phyloP scores from a whole-genome alignment of 1,140 invertebrate species.

The Penaeus japonicus region DNA sequence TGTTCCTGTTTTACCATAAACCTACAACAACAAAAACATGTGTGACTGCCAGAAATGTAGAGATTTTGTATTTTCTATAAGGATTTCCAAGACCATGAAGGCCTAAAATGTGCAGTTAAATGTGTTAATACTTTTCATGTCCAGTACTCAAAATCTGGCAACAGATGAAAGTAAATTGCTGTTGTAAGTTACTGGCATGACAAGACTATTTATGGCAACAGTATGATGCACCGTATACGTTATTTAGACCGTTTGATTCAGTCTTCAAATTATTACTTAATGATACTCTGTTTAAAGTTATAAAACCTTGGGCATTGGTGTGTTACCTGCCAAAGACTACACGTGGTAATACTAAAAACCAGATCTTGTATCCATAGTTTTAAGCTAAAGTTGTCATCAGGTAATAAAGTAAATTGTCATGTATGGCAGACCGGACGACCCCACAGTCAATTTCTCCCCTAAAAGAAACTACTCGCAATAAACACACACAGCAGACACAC shows the following conservation, averaged over 20 bases:
- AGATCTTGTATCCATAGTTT: constrained; percentile 29
- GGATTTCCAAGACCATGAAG: too few relatives aligned
- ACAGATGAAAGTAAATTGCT: too few relatives aligned
- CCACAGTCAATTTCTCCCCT: constrained; percentile 44
- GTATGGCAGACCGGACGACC: constrained; percentile 50
- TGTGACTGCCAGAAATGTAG: too few relatives aligned
- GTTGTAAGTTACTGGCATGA: constrained; percentile 20
- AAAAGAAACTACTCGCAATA: constrained; percentile 43
- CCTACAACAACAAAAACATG: constrained; percentile 1
- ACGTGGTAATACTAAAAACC: constrained; percentile 32
- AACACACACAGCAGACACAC: constrained; percentile 48
- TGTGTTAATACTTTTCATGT: too few relatives aligned
- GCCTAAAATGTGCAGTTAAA: too few relatives aligned
- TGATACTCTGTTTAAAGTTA: constrained; percentile 19
- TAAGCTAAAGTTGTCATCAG: not conserved
- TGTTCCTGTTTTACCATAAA: constrained; percentile 27
- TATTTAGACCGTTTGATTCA: constrained; percentile 35
- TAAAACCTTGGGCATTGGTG: not conserved
- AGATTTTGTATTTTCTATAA: too few relatives aligned
- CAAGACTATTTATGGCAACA: constrained; percentile 46
- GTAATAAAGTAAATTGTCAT: constrained; percentile 44
- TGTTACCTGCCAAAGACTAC: constrained; percentile 16
- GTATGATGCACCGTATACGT: constrained; percentile 49
- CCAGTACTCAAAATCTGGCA: too few relatives aligned
- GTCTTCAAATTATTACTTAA: constrained; percentile 29